phyloP scores from a whole-genome alignment of 2,797 vertebrate species.

The Cirrhinus molitorella region DNA sequence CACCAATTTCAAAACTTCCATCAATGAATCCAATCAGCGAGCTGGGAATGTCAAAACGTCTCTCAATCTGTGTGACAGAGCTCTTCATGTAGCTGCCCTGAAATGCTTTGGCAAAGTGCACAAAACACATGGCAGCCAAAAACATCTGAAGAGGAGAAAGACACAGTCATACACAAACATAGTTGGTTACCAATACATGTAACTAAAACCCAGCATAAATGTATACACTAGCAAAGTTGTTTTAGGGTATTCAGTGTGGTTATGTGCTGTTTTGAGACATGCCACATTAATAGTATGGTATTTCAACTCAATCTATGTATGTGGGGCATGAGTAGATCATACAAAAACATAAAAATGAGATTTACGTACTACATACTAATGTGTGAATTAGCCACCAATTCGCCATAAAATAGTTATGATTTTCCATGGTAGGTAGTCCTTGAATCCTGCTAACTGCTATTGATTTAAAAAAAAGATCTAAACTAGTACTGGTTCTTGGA shows the following conservation, averaged over 20 bases:
- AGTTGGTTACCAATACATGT: neutral
- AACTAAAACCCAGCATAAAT: neutral
- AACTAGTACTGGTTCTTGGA: no score
- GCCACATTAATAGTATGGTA: no score
- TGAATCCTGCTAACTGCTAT: constrained; percentile 77
- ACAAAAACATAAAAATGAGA: neutral
- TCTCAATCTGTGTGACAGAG: constrained; percentile 92
- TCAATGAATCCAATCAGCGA: constrained; percentile 92
- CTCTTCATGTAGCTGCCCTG: constrained; percentile 92
- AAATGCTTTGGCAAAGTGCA: constrained; percentile 88
- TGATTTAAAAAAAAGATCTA: no score
- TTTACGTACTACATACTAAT: neutral
- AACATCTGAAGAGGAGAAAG: constrained; percentile 80
- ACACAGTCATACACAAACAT: neutral
- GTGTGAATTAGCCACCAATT: neutral
- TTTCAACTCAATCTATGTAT: no score
- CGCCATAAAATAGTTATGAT: neutral
- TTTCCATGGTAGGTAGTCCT: no score
- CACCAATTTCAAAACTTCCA: constrained; percentile 95
- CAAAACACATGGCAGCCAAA: constrained; percentile 84
- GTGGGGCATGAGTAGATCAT: neutral
- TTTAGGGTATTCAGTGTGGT: neutral
- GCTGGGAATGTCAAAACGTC: constrained; percentile 91
- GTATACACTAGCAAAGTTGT: neutral
- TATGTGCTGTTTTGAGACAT: no score